Evolutionary conservation across 2,888 invertebrate species (phyloP).

Genomic region (Chromoteleia sp.): DNA sequence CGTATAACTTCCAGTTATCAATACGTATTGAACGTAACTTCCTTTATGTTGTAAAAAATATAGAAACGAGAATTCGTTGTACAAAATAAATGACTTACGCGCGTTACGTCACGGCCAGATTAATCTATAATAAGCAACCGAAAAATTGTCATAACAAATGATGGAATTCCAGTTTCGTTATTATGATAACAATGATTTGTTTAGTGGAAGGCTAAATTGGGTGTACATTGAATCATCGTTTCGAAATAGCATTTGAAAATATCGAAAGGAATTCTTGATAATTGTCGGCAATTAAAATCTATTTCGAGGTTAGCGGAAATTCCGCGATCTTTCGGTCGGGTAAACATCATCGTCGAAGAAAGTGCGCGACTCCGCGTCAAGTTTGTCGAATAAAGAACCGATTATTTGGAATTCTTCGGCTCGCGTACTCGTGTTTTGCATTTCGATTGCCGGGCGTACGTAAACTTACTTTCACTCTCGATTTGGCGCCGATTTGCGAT

Average conservation of each 20-base stretch:
- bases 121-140: too few relatives aligned
- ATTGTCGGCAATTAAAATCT: constrained; percentile 53
- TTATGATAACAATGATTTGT: constrained; percentile 1
- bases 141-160: too few relatives aligned
- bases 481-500: constrained; percentile 12
- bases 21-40: too few relatives aligned
- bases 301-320: constrained; percentile 54
- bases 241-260: constrained; percentile 38
- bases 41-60: too few relatives aligned
- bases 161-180: too few relatives aligned
- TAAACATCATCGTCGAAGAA: constrained; percentile 27
- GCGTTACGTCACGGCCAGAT: too few relatives aligned
- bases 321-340: constrained; percentile 41
- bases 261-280: constrained; percentile 48
- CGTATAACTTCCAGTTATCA: too few relatives aligned
- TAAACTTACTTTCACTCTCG: constrained; percentile 33
- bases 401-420: constrained; percentile 33
- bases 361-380: constrained; percentile 24
- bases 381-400: constrained; percentile 29
- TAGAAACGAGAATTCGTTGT: too few relatives aligned
- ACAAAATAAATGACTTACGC: too few relatives aligned
- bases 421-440: constrained; percentile 28
- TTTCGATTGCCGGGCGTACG: constrained; percentile 21
- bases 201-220: constrained; percentile 7
- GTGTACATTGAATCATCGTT: constrained; percentile 2